Percentiles rank a stretch among this genome's conserved stretches.
These are phyloP conservation scores for Amphipyra berbera DNA, from an alignment of 2,888 invertebrate genomes.

Conservation along the genomic window DNA sequence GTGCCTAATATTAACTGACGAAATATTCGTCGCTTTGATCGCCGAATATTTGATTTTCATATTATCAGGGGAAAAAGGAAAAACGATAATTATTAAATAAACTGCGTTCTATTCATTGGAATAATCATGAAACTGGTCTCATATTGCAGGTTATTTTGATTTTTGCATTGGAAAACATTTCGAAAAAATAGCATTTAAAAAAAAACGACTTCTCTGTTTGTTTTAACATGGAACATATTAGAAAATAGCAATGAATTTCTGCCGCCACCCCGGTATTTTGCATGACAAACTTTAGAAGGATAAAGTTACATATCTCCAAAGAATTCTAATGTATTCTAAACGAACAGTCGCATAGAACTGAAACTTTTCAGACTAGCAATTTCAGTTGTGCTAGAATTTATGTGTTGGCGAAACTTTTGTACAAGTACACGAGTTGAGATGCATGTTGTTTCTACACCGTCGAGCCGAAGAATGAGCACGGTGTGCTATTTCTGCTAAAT, in stretches of 20 bases:
- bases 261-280: conserved; percentile 7
- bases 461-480: conserved; percentile 17
- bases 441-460: conserved; percentile 40
- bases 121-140: no score
- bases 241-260: conserved; percentile 26
- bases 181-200: no score
- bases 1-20: no score
- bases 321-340: conserved; percentile 56
- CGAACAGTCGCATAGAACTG: conserved; percentile 31
- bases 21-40: no score
- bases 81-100: no score
- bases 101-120: no score
- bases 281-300: conserved; percentile 35
- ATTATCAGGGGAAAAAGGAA: no score
- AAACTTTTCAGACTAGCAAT: conserved; percentile 55
- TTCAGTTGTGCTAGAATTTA: conserved; percentile 52
- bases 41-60: no score
- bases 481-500: not conserved
- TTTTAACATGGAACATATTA: not conserved
- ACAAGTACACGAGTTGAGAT: conserved; percentile 41
- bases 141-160: no score
- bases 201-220: not conserved
- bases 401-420: conserved; percentile 43
- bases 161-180: no score
- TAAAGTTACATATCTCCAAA: conserved; percentile 48